Evolutionary conservation across 2,888 invertebrate species (phyloP).

Genomic region (Dione vanillae): DNA sequence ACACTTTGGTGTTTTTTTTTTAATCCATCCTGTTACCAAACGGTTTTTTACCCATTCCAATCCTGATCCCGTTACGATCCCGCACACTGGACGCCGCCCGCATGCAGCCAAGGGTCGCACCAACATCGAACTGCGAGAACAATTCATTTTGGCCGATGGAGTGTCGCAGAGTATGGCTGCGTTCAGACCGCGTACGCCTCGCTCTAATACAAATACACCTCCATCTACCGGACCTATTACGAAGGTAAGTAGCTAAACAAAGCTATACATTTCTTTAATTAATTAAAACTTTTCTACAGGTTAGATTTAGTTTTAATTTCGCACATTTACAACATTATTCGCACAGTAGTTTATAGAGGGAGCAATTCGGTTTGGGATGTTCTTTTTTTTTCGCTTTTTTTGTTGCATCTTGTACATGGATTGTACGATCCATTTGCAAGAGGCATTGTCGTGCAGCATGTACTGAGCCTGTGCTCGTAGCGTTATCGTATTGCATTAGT

Average conservation of each 20-base stretch:
- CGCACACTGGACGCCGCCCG: slow-evolving; percentile 82
- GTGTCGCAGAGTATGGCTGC: slow-evolving; percentile 99
- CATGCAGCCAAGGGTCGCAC: slow-evolving; percentile 99
- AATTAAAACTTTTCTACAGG: slow-evolving; percentile 68
- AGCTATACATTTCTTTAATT: slow-evolving; percentile 54
- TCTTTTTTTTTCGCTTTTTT: slow-evolving; percentile 70
- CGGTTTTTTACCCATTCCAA: slow-evolving; percentile 71
- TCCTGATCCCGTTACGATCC: slow-evolving; percentile 66
- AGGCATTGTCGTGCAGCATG: slow-evolving; percentile 78
- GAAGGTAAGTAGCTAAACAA: slow-evolving; percentile 89
- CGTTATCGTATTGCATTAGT: slow-evolving; percentile 81
- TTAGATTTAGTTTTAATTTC: slow-evolving; percentile 68
- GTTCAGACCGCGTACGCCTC: slow-evolving; percentile 97
- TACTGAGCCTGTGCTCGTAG: slow-evolving; percentile 82
- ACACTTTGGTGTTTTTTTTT: slow-evolving; percentile 77
- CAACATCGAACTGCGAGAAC: slow-evolving; percentile 99
- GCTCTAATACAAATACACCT: slow-evolving; percentile 89
- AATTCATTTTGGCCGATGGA: slow-evolving; percentile 99
- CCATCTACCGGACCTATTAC: slow-evolving; percentile 95
- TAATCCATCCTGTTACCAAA: slow-evolving; percentile 68
- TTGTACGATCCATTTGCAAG: slow-evolving; percentile 76
- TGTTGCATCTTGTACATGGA: slow-evolving; percentile 78
- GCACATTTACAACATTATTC: slow-evolving; percentile 76
- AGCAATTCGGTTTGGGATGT: slow-evolving; percentile 79
- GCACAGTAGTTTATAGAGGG: slow-evolving; percentile 82